These are phyloP conservation scores for Silurus glanis DNA, from an alignment of 2,113 vertebrate genomes.

Conservation along the genomic window DNA sequence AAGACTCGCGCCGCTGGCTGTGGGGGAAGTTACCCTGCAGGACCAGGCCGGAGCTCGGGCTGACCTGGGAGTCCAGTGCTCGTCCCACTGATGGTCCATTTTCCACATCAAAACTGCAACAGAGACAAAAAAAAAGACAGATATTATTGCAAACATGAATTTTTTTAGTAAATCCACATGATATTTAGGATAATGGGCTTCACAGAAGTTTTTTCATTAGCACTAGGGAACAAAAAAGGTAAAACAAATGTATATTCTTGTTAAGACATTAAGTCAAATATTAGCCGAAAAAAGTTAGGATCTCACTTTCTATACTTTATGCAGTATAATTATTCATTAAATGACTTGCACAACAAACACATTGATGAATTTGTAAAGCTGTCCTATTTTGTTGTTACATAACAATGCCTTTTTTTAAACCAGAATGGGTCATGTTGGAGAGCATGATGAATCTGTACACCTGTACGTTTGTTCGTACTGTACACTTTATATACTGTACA, in stretches of 20 bases:
- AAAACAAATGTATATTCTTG: neutral
- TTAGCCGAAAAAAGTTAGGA: neutral
- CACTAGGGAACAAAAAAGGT: neutral
- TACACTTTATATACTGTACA: neutral
- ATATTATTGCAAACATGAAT: neutral
- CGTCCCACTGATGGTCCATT: conserved; percentile 82
- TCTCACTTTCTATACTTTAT: neutral
- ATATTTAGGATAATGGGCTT: neutral
- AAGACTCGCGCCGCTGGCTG: conserved; percentile 87
- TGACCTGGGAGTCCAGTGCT: conserved; percentile 79
- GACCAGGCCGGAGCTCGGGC: conserved; percentile 78
- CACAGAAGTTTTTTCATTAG: neutral
- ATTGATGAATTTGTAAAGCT: neutral
- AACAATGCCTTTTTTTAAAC: neutral
- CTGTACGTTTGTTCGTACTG: neutral
- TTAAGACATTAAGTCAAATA: neutral
- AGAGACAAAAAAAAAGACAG: neutral
- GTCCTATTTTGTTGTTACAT: neutral
- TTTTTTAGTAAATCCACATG: neutral
- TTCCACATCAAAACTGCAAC: conserved; percentile 86
- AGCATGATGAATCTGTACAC: neutral
- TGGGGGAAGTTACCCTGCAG: conserved; percentile 81
- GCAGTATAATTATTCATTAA: neutral
- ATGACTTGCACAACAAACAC: neutral
- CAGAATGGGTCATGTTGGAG: neutral